These are phyloP conservation scores for Zaprionus inermis DNA, from an alignment of 1,140 invertebrate genomes.

Conservation along the genomic window DNA sequence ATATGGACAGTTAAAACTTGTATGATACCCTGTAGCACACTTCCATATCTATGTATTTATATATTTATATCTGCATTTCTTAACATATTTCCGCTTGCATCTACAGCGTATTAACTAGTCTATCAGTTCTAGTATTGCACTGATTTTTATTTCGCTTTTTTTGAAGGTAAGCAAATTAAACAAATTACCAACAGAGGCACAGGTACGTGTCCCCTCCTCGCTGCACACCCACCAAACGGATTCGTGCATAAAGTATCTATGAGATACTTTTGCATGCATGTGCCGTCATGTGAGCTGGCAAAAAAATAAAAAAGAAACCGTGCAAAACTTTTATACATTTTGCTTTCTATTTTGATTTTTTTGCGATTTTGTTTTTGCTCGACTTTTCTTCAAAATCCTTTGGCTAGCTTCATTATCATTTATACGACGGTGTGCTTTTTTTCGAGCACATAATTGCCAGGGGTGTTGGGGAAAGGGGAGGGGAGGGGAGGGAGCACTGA, in stretches of 20 bases:
- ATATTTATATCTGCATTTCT: background rate
- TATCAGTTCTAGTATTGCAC: background rate
- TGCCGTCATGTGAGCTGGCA: constrained; percentile 55
- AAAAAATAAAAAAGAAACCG: constrained; percentile 6
- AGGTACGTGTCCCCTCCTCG: constrained; percentile 6
- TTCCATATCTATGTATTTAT: too few species aligned
- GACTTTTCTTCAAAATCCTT: constrained; percentile 73
- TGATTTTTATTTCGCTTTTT: constrained; percentile 26
- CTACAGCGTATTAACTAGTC: constrained; percentile 20
- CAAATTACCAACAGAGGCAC: constrained; percentile 66
- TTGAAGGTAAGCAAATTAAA: constrained; percentile 78
- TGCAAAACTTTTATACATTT: constrained; percentile 39
- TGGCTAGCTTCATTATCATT: constrained; percentile 75
- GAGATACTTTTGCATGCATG: constrained; percentile 80
- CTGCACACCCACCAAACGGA: constrained; percentile 24
- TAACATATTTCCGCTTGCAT: background rate
- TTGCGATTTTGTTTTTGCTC: constrained; percentile 32
- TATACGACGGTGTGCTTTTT: constrained; percentile 52
- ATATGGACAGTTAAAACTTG: background rate
- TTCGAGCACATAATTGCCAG: constrained; percentile 78
- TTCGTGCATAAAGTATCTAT: constrained; percentile 54
- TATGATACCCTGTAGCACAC: background rate
- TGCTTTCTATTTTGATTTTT: constrained; percentile 37
- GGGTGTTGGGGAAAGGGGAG: background rate
- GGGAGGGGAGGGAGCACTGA: constrained; percentile 26